Conservation (phyloP, 2,113 vertebrate genomes). For the Anhinga rufa region DNA sequence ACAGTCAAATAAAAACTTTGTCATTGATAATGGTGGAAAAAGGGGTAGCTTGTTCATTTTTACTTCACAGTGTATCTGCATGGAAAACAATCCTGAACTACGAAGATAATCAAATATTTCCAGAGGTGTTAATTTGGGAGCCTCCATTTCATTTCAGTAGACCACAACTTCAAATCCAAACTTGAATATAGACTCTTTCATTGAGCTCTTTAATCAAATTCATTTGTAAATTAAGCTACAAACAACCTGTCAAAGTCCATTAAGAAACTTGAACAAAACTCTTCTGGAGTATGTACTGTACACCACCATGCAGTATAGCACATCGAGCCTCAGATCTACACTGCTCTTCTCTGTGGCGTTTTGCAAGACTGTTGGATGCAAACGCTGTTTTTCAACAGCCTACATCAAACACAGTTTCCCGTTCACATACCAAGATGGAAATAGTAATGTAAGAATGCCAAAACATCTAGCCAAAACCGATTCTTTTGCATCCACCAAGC, state of each 20-base stretch:
- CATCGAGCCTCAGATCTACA: background rate
- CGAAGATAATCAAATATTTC: background rate
- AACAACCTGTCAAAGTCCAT: constrained; percentile 7
- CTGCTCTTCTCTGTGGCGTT: background rate
- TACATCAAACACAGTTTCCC: background rate
- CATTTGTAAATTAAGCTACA: constrained; percentile 3
- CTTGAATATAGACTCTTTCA: background rate
- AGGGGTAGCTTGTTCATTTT: background rate
- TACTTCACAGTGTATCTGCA: background rate
- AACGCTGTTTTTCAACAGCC: background rate
- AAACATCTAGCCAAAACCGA: background rate
- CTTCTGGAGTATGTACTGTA: background rate
- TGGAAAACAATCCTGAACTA: constrained; percentile 13
- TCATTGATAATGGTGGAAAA: background rate
- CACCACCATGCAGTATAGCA: background rate
- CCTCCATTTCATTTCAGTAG: background rate
- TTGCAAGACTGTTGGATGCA: background rate
- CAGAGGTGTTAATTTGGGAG: constrained; percentile 3
- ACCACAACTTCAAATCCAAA: background rate
- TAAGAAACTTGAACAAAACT: background rate
- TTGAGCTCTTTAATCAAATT: background rate
- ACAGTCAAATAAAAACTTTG: background rate
- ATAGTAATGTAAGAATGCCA: background rate
- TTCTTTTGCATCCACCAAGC: background rate
- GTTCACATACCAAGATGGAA: background rate